Evolutionary conservation across 2,797 vertebrate genomes (phyloP), one percentile per base, ranked within the genome.

Genomic region (Macropus fuliginosus): DNA sequence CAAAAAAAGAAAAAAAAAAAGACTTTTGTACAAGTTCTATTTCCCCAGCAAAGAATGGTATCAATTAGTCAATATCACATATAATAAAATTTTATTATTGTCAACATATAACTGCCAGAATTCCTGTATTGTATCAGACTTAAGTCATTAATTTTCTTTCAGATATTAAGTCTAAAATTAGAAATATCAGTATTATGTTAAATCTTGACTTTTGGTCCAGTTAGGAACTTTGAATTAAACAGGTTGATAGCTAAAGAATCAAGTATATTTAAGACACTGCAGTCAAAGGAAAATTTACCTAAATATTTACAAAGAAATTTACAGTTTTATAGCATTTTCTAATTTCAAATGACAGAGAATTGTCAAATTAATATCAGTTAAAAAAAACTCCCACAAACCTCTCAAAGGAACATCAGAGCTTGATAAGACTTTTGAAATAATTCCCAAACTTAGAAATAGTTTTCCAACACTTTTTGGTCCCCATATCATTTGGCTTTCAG

Each of bases 101-200:
- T 62, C 21, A 81, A 81, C 91, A 94, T 46, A 92, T 24, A 93
- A 59, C 55, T 92, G 87, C 31, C 40, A 96, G 87, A 92, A 94
- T 89, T 66, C 91, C 52, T 66, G 74, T 91, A 91, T 94, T 24
- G 29, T 55, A 94, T 81, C 93, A 91, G 74, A 50, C 56, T 93
- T 90, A 90, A 91, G 92, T 89, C 52, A 66, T 54, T 94, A 91
- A 40, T 90, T 95, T 94, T 87, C 52, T 94, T 91, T 81, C 31
- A 46, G 54, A 95, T 3, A 56, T 24, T 81, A n/a, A 90, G 74
- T 34, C 89, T 55, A 54, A 56, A 90, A 2, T 12, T 21, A 95
- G 34, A 55, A 95, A 92, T 95, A 29, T 95, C 28, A 40, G 6
- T 56, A 8, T 87, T 87, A 10, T 27, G 5, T 40, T 74, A 21